Evolutionary conservation across 2,797 vertebrate species (phyloP).

Genomic region (Buceros bicornis): DNA sequence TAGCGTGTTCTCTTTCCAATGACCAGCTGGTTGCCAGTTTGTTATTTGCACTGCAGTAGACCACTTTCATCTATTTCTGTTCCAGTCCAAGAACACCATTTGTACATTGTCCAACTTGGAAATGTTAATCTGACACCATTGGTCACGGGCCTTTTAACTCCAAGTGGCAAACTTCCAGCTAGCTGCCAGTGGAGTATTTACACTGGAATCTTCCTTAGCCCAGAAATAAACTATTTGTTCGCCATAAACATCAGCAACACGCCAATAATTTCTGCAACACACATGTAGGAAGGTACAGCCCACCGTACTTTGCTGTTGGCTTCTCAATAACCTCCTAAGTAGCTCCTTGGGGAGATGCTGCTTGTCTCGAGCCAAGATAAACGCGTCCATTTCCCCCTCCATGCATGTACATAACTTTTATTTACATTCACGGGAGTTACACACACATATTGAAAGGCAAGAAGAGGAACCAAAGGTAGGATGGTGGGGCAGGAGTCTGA

Average conservation of each 20-base stretch:
- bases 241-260: conserved; percentile 12
- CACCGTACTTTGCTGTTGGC: conserved; percentile 3
- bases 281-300: conserved; percentile 22
- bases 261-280: conserved; percentile 35
- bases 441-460: neutral
- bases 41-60: conserved; percentile 52
- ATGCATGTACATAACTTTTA: neutral
- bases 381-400: conserved; percentile 1
- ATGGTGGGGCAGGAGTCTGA: neutral
- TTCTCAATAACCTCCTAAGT: conserved; percentile 37
- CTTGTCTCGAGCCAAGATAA: conserved; percentile 49
- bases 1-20: conserved; percentile 55
- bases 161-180: conserved; percentile 65
- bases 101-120: conserved; percentile 72
- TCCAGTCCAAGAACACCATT: conserved; percentile 71
- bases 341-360: conserved; percentile 43
- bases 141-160: conserved; percentile 63
- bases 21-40: conserved; percentile 74
- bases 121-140: conserved; percentile 73
- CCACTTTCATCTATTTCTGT: conserved; percentile 61
- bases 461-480: neutral
- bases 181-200: conserved; percentile 77
- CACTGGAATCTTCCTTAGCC: conserved; percentile 70
- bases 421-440: conserved; percentile 1
- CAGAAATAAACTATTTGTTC: conserved; percentile 72